These are phyloP conservation scores for Aplysina aerophoba DNA, from an alignment of 37 sponge, comb jelly and placozoan genomes.

Conservation along the genomic window DNA sequence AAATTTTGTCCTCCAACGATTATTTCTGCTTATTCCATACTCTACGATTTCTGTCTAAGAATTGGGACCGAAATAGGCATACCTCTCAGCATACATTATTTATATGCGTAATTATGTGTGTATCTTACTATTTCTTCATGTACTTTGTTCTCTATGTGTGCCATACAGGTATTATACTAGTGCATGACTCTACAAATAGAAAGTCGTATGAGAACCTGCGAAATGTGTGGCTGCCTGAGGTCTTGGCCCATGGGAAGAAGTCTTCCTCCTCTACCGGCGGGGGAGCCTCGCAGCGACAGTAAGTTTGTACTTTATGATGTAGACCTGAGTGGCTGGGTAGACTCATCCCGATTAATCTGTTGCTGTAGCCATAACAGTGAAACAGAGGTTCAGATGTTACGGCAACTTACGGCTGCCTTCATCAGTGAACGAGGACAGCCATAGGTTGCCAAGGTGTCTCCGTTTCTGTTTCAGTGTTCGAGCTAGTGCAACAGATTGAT, in stretches of 20 bases:
- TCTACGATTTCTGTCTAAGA: not conserved
- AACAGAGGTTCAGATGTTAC: too few relatives aligned
- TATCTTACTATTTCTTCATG: not conserved
- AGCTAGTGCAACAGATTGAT: too few relatives aligned
- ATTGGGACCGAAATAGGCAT: not conserved
- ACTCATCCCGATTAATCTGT: too few relatives aligned
- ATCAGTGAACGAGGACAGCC: too few relatives aligned
- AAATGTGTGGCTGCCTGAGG: conserved; percentile 82
- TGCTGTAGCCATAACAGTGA: too few relatives aligned
- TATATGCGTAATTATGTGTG: too few relatives aligned
- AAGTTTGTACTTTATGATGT: too few relatives aligned
- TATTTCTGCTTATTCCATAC: not conserved
- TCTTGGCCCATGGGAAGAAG: conserved; percentile 31
- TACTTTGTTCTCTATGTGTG: not conserved
- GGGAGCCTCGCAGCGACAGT: not conserved
- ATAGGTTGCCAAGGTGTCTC: too few relatives aligned
- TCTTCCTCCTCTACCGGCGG: not conserved
- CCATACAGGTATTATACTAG: conserved; percentile 83
- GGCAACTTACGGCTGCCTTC: too few relatives aligned
- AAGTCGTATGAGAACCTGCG: conserved; percentile 89
- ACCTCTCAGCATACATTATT: not conserved
- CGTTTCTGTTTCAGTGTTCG: too few relatives aligned
- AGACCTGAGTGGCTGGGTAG: too few relatives aligned
- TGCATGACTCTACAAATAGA: conserved; percentile 94
- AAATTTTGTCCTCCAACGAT: not conserved